A percentile compares a stretch with the other conserved stretches of the same genome.
These are phyloP conservation scores for Laticauda colubrina DNA, from an alignment of 2,113 vertebrate genomes.

Conservation along the genomic window DNA sequence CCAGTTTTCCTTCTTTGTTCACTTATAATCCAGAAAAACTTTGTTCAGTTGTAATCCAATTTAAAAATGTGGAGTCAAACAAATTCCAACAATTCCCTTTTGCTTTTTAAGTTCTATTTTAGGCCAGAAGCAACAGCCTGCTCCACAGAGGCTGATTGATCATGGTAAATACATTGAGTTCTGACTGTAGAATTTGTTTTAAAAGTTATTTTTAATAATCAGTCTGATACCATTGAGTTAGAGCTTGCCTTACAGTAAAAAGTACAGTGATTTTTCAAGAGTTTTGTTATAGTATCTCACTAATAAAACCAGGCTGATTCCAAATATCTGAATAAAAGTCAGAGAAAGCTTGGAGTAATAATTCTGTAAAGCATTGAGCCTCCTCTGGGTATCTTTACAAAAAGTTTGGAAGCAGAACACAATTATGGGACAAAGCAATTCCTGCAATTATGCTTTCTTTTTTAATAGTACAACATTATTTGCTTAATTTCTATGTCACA, in stretches of 20 bases:
- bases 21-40: too few relatives aligned
- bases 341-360: neutral
- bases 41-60: neutral
- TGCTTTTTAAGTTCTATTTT: neutral
- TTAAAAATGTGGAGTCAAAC: neutral
- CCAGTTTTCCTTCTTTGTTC: neutral
- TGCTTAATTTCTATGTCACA: neutral
- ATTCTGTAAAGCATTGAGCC: neutral
- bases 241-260: neutral
- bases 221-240: neutral
- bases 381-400: constrained; percentile 8
- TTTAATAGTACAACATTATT: neutral
- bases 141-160: neutral
- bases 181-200: neutral
- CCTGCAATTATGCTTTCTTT: neutral
- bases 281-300: neutral
- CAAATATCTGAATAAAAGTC: neutral
- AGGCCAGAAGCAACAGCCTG: neutral
- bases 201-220: neutral
- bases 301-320: neutral
- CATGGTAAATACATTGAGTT: neutral
- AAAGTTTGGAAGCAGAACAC: neutral
- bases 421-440: neutral
- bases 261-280: neutral
- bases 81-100: neutral